These are phyloP conservation scores for Ischnus inquisitorius DNA, from an alignment of 2,888 invertebrate species.

Conservation along the genomic window DNA sequence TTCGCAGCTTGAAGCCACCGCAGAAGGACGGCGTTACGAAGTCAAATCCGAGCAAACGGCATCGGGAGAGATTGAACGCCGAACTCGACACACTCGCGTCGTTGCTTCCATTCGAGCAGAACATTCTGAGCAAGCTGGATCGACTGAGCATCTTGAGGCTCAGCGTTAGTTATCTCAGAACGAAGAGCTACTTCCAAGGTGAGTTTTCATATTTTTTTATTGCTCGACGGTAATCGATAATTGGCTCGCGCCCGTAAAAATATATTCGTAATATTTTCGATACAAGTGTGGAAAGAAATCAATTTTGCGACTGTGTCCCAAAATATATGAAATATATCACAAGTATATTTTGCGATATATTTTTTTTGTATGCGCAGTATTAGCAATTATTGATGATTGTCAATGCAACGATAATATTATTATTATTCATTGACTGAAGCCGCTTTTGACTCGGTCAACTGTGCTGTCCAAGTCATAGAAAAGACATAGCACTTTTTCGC, in stretches of 20 bases:
- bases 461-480: background rate
- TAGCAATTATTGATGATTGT: too few relatives aligned
- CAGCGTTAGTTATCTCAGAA: constrained; percentile 99
- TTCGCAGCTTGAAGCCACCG: constrained; percentile 96
- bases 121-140: constrained; percentile 99
- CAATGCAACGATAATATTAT: too few relatives aligned
- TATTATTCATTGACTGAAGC: too few relatives aligned
- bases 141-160: constrained; percentile 98
- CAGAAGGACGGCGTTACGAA: constrained; percentile 98
- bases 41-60: constrained; percentile 99
- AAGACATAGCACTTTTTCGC: constrained; percentile 26
- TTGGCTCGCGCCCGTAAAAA: too few relatives aligned
- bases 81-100: constrained; percentile 99
- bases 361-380: too few relatives aligned
- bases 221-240: background rate
- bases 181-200: constrained; percentile 99
- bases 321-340: too few relatives aligned
- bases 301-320: too few relatives aligned
- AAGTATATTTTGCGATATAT: too few relatives aligned
- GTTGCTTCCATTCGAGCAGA: constrained; percentile 98
- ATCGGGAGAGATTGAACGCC: constrained; percentile 98
- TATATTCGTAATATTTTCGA: too few relatives aligned
- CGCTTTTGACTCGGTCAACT: background rate
- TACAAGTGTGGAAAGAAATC: too few relatives aligned
- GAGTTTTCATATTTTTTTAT: constrained; percentile 81